Evolutionary conservation across 1,140 invertebrate genomes (phyloP), one percentile per base, ranked within the genome.

Genomic region (Zaprionus nigranus): DNA sequence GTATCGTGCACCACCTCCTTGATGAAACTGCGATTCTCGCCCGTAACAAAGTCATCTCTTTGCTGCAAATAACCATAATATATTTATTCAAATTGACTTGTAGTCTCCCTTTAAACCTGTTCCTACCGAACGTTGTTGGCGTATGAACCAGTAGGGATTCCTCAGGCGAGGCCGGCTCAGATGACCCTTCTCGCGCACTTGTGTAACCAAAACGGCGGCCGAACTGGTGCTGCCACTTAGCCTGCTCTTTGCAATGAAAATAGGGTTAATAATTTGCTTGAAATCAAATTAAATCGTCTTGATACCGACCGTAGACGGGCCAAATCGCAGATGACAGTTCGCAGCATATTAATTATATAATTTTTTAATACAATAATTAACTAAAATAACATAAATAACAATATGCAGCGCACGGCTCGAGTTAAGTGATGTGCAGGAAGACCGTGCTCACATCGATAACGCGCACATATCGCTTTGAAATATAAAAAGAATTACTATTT

Each of bases 21-120:
- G 17, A 99, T 84, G 93, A 99, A 99, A 60, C 95, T 93, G 92
- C 95, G 93, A 93, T 99, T 99, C 81, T 98, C 96, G 54, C 91
- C 17, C 0, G 97, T 98, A 15, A 99, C 78, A 15, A 94, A 85
- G 82, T 98, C 96, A 79, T 96, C 93, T 22, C 72, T 61, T 58
- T n/a, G 63, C 72, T 84, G 13, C 26, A 78, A n/a, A 46, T 17
- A 28, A 4, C 1, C 5, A 34, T 12, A 49, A 22, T 30, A 56
- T 28, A 28, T 56, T 13, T 1, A 7, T n/a, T 6, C 1, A 24
- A 56, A 13, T 20, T 40, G 12, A 34, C 15, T 36, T 28, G 34
- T 38, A 3, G 1, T 12, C 13, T 28, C 4, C 1, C 7, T 40
- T 46, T 34, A 38, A 0, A 0, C 13, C 6, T 3, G 17, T 64